Conservation (phyloP, 2,797 vertebrate species). For the Phyllotis vaccarum region DNA sequence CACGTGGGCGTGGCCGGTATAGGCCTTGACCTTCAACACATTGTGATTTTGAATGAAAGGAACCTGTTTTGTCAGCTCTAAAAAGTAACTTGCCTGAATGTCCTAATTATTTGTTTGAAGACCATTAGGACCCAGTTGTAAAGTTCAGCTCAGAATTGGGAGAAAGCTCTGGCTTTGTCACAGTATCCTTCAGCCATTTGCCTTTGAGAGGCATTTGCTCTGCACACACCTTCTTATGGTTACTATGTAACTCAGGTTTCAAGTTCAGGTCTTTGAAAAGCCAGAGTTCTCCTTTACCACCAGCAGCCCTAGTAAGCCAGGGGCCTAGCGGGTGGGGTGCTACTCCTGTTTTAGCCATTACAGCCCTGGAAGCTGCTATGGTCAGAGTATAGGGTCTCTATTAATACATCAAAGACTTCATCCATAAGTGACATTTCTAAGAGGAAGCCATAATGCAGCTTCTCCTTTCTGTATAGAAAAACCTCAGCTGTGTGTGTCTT, state of each 20-base stretch:
- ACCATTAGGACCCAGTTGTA: not conserved
- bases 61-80: not conserved
- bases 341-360: slow-evolving; percentile 4
- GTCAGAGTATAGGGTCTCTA: slow-evolving; percentile 63
- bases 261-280: slow-evolving; percentile 58
- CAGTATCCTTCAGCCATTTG: not conserved
- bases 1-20: not conserved
- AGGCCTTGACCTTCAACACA: not conserved
- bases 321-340: slow-evolving; percentile 30
- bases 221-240: not conserved
- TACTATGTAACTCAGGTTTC: slow-evolving; percentile 17
- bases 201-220: not conserved
- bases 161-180: not conserved
- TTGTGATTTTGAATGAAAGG: not conserved
- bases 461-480: not conserved
- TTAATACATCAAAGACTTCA: slow-evolving; percentile 75
- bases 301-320: not conserved
- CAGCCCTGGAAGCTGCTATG: slow-evolving; percentile 35
- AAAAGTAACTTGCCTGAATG: no score
- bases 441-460: not conserved
- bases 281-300: not conserved
- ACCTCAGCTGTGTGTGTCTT: not conserved
- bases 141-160: not conserved
- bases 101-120: not conserved
- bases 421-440: slow-evolving; percentile 38